Base-by-base conservation (phyloP, 2,888 invertebrate genomes). In the Anagyrus pseudococci region DNA sequence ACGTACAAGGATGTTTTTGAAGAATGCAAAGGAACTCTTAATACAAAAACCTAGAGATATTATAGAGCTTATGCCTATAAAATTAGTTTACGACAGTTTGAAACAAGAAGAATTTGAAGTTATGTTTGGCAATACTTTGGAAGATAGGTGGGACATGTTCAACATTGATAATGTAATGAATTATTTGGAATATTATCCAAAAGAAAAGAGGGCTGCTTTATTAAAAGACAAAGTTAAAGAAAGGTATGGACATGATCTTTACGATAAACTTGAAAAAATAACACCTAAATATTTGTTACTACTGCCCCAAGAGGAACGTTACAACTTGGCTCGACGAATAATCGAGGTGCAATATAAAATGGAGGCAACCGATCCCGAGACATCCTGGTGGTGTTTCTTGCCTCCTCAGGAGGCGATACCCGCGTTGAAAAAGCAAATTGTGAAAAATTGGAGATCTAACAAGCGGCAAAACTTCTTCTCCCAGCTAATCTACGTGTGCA, bases 401-500 rank as follows among this genome's bases (percentile, higher is more conserved):
- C 68, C 73, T 0, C 53, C 60, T 0, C 8, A 59, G 0, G 76
- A 76, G 40, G 62, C 73, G 0, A 70, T 80, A 26, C 62, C 71
- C 0, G 4, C 54, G 3, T 64, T 79, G 2, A 77, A 71, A 37
- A 8, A 44, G 0, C 65, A 75, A 26, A 75, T 79, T 6, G 2
- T 48, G 0, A 71, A 57, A 23, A 53, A 66, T 3, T 63, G 73
- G 1, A 47, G 65, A 2, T 22, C 55, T 2, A 37, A 63, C 1
- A 46, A 50, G 0, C 70, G 80, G 22, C 19, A 61, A 1, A 10
- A 19, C 0, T 44, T 78, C 1, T 50, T 78, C 0, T 22, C 57
- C 0, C 71, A 72, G 19, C 66, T 82, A 69, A 69, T 82, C 3
- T 73, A 68, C 46, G 70, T 69, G 10, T 82, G 80, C 46, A 73